Evolutionary conservation across 1,140 invertebrate species (phyloP).

Genomic region (Lepidurus arcticus): DNA sequence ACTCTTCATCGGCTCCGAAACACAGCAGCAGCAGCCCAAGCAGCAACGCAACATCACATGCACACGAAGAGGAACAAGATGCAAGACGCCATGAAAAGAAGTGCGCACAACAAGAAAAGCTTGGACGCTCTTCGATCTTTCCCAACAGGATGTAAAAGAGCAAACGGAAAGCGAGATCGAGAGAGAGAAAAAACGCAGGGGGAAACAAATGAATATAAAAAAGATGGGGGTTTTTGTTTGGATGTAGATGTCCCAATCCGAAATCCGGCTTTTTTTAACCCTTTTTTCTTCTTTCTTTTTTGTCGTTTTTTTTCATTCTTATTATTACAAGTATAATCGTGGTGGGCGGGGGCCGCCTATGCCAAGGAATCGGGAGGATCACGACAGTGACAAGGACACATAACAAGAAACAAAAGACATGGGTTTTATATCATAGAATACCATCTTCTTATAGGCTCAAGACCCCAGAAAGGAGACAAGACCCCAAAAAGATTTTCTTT

Average conservation of each 20-base stretch:
- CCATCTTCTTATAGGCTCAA: constrained; percentile 18
- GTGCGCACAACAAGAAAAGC: background rate
- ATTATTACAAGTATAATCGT: background rate
- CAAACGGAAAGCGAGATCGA: background rate
- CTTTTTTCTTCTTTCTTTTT: no score
- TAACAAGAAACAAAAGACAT: constrained; percentile 4
- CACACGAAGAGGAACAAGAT: background rate
- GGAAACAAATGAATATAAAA: background rate
- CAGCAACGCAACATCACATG: background rate
- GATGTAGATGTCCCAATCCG: background rate
- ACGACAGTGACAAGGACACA: background rate
- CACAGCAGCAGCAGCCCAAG: background rate
- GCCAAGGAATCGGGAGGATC: background rate
- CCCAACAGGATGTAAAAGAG: background rate
- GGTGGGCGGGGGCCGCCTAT: background rate
- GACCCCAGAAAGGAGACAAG: background rate
- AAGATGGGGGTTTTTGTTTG: background rate
- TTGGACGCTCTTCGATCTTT: background rate
- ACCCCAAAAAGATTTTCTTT: background rate
- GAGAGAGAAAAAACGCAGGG: background rate
- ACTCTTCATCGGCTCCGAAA: background rate
- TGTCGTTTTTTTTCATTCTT: background rate
- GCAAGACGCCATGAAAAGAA: background rate
- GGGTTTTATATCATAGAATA: constrained; percentile 11
- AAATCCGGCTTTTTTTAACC: background rate